Base-by-base conservation (phyloP, 2,888 invertebrate genomes). In the Epistrophe eligans region DNA sequence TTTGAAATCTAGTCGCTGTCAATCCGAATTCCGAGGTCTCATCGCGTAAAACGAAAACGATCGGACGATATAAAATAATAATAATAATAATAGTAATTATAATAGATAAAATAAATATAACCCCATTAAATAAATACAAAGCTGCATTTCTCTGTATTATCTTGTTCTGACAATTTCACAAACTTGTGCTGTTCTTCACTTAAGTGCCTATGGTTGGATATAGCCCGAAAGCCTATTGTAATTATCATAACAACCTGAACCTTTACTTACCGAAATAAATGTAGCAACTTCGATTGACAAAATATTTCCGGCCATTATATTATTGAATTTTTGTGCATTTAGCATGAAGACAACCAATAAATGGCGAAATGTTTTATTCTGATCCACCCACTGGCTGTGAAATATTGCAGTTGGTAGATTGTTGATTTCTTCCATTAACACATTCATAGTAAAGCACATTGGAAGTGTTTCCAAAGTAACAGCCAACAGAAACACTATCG, bases 401-500 rank as follows among this genome's bases (percentile, higher is more conserved):
- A 90, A 90, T 57, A 90, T 85, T 40, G 89, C 88, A 73, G 79
- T 24, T n/a, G 90, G 82, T 15, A 90, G 40, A 45, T 58, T 55
- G 60, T 89, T 88, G 55, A 89, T 89, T 70, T 90, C 90, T 17
- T 88, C 77, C 52, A 81, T 79, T 0, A 90, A 81, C 2, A 89
- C 82, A 48, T 89, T 89, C 84, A 90, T 89, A 9, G 84, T 80
- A 43, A 89, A 90, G 70, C 89, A 90, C 55, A 89, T 87, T 0
- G 90, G 90, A 7, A 89, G 88, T 8, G 88, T 89, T 84, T 90
- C 89, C 60, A 89, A 17, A 7, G 88, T 71, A 4, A 89, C 83
- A 0, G 89, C 89, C 60, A 83, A 38, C 9, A 90, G 32, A 48
- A 89, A 90, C 2, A 89, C 84, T 3, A 72, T 55, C 1, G 90